Percentiles rank a stretch among this genome's conserved stretches.
These are phyloP conservation scores for Ornithorhynchus anatinus DNA, from an alignment of 2,113 vertebrate species.

Conservation along the genomic window DNA sequence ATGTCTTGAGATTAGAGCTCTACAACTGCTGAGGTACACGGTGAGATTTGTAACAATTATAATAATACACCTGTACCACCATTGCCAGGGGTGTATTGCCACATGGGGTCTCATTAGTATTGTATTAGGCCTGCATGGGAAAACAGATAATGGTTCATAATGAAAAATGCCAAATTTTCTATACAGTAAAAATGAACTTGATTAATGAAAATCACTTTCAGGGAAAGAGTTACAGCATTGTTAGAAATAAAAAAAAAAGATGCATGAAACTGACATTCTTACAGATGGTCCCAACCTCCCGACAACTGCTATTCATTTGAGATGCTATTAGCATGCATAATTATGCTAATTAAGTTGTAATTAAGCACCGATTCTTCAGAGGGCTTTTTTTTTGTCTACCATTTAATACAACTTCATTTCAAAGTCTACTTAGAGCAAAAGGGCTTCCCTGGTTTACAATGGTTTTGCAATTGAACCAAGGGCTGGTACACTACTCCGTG, in stretches of 20 bases:
- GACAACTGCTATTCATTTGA: slow-evolving; percentile 99
- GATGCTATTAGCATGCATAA: slow-evolving; percentile 99
- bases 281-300: slow-evolving; percentile 99
- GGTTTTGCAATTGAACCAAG: slow-evolving; percentile 70
- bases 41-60: slow-evolving; percentile 87
- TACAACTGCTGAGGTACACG: slow-evolving; percentile 72
- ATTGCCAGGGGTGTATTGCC: slow-evolving; percentile 83
- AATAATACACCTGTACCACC: slow-evolving; percentile 86
- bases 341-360: slow-evolving; percentile 99
- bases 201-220: slow-evolving; percentile 99
- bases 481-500: slow-evolving; percentile 72
- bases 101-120: slow-evolving; percentile 95
- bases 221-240: slow-evolving; percentile 95
- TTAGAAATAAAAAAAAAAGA: slow-evolving; percentile 99
- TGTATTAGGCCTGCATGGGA: slow-evolving; percentile 89
- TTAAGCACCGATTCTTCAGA: slow-evolving; percentile 99
- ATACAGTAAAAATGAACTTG: slow-evolving; percentile 97
- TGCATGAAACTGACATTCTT: slow-evolving; percentile 99
- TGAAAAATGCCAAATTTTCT: slow-evolving; percentile 97
- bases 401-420: slow-evolving; percentile 93
- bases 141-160: slow-evolving; percentile 93
- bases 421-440: slow-evolving; percentile 88
- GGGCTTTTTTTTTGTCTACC: slow-evolving; percentile 96
- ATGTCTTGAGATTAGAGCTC: slow-evolving; percentile 72
- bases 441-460: slow-evolving; percentile 75